These are phyloP conservation scores for Mayetiola destructor DNA, from an alignment of 2,888 invertebrate genomes.

Conservation along the genomic window DNA sequence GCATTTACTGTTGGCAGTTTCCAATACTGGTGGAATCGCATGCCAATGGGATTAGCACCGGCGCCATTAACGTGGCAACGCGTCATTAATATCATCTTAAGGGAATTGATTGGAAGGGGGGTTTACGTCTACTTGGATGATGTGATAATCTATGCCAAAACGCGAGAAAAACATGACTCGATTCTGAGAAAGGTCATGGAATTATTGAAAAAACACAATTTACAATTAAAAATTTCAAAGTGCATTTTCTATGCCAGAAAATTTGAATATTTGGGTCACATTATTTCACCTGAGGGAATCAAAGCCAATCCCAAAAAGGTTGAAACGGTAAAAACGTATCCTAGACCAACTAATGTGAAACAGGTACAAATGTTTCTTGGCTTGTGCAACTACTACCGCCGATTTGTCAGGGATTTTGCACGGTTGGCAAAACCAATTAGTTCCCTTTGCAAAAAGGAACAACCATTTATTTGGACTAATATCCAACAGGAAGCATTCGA, in stretches of 20 bases:
- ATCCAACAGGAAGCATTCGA: constrained; percentile 15
- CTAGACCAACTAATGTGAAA: constrained; percentile 19
- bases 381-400: constrained; percentile 26
- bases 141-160: constrained; percentile 17
- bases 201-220: constrained; percentile 18
- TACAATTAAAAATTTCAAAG: constrained; percentile 22
- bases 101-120: neutral
- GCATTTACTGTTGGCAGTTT: neutral
- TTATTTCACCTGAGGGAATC: constrained; percentile 22
- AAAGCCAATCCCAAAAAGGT: constrained; percentile 23
- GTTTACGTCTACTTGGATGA: constrained; percentile 12
- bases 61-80: neutral
- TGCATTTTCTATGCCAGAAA: constrained; percentile 20
- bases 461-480: constrained; percentile 1
- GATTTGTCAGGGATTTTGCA: constrained; percentile 17
- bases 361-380: constrained; percentile 24
- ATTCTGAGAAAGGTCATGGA: constrained; percentile 20
- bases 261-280: constrained; percentile 19
- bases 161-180: constrained; percentile 22
- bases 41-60: neutral
- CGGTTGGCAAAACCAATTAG: neutral
- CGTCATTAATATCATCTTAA: neutral
- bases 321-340: constrained; percentile 22
- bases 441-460: neutral
- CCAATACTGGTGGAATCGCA: neutral